Conservation (phyloP, 2,888 invertebrate genomes). For the Apomyelois bistriatella region DNA sequence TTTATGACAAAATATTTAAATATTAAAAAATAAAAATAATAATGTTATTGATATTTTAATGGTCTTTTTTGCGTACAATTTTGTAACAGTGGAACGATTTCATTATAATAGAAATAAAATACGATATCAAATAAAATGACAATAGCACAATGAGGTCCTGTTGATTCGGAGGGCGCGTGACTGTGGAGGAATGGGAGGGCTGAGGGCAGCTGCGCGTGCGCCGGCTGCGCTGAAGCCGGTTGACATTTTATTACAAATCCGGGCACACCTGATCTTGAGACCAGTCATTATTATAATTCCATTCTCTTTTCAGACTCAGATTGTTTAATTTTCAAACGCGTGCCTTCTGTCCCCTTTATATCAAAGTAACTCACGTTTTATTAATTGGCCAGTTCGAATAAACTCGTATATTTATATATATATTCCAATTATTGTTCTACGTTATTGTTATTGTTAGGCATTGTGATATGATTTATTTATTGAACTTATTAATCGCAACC, state of each 20-base stretch:
- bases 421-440: slow-evolving; percentile 8
- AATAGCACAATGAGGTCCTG: slow-evolving; percentile 46
- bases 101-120: neutral
- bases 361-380: slow-evolving; percentile 26
- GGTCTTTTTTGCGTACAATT: neutral
- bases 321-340: slow-evolving; percentile 44
- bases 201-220: slow-evolving; percentile 65
- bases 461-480: neutral
- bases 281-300: slow-evolving; percentile 65
- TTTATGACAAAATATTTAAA: too few relatives aligned
- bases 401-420: too few relatives aligned
- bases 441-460: neutral
- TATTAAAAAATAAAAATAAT: too few relatives aligned
- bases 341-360: slow-evolving; percentile 36
- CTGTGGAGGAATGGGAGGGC: slow-evolving; percentile 50
- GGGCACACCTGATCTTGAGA: slow-evolving; percentile 71
- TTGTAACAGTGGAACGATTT: neutral
- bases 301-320: slow-evolving; percentile 50
- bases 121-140: slow-evolving; percentile 2
- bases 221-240: slow-evolving; percentile 64
- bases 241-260: slow-evolving; percentile 73
- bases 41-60: too few relatives aligned
- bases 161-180: slow-evolving; percentile 60
- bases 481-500: slow-evolving; percentile 23
- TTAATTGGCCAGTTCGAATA: slow-evolving; percentile 10